phyloP scores from a whole-genome alignment of 1,140 invertebrate genomes.

The Laupala kohalensis region DNA sequence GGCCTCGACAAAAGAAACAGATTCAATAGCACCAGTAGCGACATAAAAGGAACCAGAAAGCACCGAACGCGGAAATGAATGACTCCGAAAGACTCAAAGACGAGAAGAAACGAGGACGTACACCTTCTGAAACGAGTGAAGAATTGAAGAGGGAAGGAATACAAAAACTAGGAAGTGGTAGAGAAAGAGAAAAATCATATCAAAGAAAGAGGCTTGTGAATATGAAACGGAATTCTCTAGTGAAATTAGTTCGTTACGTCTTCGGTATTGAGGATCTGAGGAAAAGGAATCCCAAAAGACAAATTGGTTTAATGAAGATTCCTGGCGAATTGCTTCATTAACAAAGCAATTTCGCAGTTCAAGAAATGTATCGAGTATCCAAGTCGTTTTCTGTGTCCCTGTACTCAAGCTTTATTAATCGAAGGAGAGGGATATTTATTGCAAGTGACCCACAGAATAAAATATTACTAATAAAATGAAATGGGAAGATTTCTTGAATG shows the following conservation, averaged over 20 bases:
- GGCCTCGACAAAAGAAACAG: background rate
- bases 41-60: background rate
- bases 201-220: background rate
- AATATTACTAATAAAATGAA: too few species aligned
- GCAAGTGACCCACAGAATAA: too few species aligned
- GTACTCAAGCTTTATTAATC: too few species aligned
- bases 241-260: background rate
- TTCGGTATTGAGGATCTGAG: background rate
- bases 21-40: background rate
- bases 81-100: background rate
- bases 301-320: background rate
- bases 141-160: background rate
- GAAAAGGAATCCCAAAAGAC: background rate
- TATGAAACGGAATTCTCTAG: background rate
- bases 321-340: background rate
- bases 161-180: background rate
- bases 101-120: background rate
- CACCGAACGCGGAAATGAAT: background rate
- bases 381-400: background rate
- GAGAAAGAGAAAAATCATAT: background rate
- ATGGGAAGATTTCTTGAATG: too few species aligned
- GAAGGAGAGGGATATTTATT: too few species aligned
- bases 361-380: background rate
- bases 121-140: background rate
- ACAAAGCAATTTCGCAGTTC: background rate